Conservation (phyloP, 2,113 vertebrate genomes). For the Lamprologus callipterus region DNA sequence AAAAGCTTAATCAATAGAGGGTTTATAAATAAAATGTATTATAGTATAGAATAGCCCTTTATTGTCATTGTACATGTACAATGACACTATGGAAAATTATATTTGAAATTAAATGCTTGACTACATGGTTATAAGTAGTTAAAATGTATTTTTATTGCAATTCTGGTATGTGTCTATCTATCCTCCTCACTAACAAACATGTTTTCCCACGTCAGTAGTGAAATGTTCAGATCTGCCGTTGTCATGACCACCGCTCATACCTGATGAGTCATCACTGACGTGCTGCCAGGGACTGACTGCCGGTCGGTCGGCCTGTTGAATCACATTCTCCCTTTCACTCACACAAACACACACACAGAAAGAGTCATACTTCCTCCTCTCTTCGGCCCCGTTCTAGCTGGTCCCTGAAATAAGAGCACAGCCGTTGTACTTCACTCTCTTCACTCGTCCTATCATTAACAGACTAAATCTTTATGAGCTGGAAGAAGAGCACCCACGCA, state of each 20-base stretch:
- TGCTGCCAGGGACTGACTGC: slow-evolving; percentile 2
- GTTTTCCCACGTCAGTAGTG: not conserved
- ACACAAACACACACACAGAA: not conserved
- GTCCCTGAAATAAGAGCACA: slow-evolving; percentile 10
- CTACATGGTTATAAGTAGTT: not conserved
- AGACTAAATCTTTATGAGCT: not conserved
- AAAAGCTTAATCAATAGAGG: not conserved
- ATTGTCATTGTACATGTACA: not conserved
- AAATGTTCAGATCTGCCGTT: slow-evolving; percentile 13
- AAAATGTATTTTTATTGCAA: not conserved
- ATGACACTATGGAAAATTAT: not conserved
- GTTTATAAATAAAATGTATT: not conserved
- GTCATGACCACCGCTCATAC: slow-evolving; percentile 26
- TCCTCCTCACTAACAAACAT: not conserved
- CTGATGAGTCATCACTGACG: slow-evolving; percentile 55
- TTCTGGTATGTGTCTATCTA: not conserved
- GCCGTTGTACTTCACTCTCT: not conserved
- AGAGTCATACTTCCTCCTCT: not conserved
- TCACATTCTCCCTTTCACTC: slow-evolving; percentile 11
- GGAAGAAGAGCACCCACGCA: not conserved
- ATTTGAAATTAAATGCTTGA: not conserved
- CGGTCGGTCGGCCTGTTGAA: slow-evolving; percentile 2
- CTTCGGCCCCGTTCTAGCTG: not conserved
- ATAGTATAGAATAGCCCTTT: not conserved
- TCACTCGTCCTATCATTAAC: not conserved